Percentiles rank a stretch among this genome's conserved stretches.
phyloP scores from a whole-genome alignment of 1,140 invertebrate species.

The Halesus radiatus region DNA sequence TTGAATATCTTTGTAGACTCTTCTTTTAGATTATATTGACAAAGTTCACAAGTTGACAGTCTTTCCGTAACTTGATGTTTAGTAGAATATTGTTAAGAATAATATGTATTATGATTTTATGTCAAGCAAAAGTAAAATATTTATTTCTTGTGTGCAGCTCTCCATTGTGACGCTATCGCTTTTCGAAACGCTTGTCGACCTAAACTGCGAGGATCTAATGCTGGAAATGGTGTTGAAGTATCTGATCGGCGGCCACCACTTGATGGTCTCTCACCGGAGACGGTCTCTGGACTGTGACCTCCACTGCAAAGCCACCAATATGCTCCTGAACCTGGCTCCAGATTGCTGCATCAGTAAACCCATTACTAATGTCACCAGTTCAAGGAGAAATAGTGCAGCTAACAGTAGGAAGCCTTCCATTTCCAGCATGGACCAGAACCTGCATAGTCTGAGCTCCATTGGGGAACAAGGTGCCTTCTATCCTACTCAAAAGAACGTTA shows the following conservation, averaged over 20 bases:
- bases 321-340: conserved; percentile 87
- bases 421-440: conserved; percentile 50
- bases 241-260: conserved; percentile 89
- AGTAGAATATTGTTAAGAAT: too few relatives aligned
- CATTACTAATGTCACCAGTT: conserved; percentile 32
- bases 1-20: too few relatives aligned
- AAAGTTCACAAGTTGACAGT: too few relatives aligned
- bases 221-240: conserved; percentile 91
- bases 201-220: conserved; percentile 98
- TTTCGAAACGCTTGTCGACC: conserved; percentile 90
- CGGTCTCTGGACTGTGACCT: conserved; percentile 84
- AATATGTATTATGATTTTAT: too few relatives aligned
- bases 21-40: too few relatives aligned
- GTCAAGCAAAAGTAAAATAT: too few relatives aligned
- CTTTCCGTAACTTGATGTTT: too few relatives aligned
- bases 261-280: conserved; percentile 84
- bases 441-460: conserved; percentile 47
- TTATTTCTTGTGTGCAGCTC: conserved; percentile 73
- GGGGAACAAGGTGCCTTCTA: conserved; percentile 28
- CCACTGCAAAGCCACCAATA: conserved; percentile 85
- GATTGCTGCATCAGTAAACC: conserved; percentile 68
- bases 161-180: conserved; percentile 91
- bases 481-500: conserved; percentile 58
- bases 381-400: conserved; percentile 55
- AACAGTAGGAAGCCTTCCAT: conserved; percentile 47